Evolutionary conservation across 2,888 invertebrate genomes (phyloP), one percentile per base, ranked within the genome.

Genomic region (Liopterus haemorrhoidalis): DNA sequence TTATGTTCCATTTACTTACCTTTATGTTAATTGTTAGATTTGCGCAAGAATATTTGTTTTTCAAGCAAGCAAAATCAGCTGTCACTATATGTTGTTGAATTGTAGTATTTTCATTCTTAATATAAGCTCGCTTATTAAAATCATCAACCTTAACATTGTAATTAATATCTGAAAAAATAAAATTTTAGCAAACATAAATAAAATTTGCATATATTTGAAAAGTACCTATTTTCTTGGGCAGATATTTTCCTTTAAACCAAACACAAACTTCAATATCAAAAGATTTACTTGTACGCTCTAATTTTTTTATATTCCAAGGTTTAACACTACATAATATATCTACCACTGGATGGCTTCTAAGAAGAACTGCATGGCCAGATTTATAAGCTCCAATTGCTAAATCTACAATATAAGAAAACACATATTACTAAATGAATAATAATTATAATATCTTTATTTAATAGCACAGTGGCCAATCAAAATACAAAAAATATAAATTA

Each of bases 321-420:
- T n/a, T n/a, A n/a, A n/a, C n/a, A n/a, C n/a, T n/a, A n/a, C n/a
- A n/a, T n/a, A n/a, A n/a, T n/a, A n/a, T n/a, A n/a, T n/a, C 28
- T 20, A 39, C 33, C 8, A 32, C 18, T 11, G 45, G 45, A 4
- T 27, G 38, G 12, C 12, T 25, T 20, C 45, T 22, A 12, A 45
- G 39, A 5, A 45, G 22, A 2, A 45, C 45, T 9, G 38, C 45
- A 8, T 45, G 21, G 5, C 28, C 25, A 2, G 45, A 45, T 9
- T 39, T 14, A 25, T 32, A 45, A 20, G 45, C 31, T 14, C 45
- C 45, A 12, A 45, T 27, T 5, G 45, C 45, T 20, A 45, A 18
- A 19, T 45, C 45, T 44, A 15, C n/a, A n/a, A n/a, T n/a, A n/a
- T n/a, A n/a, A n/a, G n/a, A n/a, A n/a, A n/a, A n/a, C n/a, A n/a